Evolutionary conservation across 2,888 invertebrate species (phyloP), one percentile per base, ranked within the genome.

Genomic region (Dasysyrphus albostriatus): DNA sequence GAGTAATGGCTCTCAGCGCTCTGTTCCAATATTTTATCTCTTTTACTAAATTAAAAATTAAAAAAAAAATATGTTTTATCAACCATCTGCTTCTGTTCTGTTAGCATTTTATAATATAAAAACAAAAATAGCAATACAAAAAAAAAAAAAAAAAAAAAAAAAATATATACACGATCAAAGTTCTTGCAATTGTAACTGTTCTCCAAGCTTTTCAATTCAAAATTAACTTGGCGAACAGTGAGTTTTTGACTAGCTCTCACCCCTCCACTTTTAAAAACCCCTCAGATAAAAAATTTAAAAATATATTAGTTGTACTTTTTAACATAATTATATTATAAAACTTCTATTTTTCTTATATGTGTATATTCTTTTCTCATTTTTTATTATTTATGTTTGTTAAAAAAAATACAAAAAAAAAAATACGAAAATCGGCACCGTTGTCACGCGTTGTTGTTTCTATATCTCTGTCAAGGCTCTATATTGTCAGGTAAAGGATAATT

Each of bases 401-500:
- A 24, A 63, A 70, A 76, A 84, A 59, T 67, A 44, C 29, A 65
- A 74, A 77, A 39, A 39, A 70, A 69, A 37, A 73, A 74, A 63
- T 70, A 69, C 67, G 54, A 56, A 44, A 65, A 58, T 72, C 70
- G 67, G 75, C 87, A 83, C 73, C 88, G 83, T 85, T 88, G 82
- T 88, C 61, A 80, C 83, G 79, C 80, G 85, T 85, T 85, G 79
- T 82, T 85, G 77, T 84, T 85, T 83, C 82, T 78, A 73, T 78
- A 70, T 81, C 76, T 78, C 72, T 89, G 89, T 89, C 90, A 91
- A 93, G 93, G 93, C 92, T 91, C 93, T 90, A 92, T 92, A 90
- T 90, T 93, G 91, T 93, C 93, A 93, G 93, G 93, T 93, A 93
- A 93, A 89, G 85, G 87, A 83, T 83, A 83, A 75, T 74, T 51